Evolutionary conservation across 2,113 vertebrate genomes (phyloP).

Genomic region (Oplegnathus fasciatus): DNA sequence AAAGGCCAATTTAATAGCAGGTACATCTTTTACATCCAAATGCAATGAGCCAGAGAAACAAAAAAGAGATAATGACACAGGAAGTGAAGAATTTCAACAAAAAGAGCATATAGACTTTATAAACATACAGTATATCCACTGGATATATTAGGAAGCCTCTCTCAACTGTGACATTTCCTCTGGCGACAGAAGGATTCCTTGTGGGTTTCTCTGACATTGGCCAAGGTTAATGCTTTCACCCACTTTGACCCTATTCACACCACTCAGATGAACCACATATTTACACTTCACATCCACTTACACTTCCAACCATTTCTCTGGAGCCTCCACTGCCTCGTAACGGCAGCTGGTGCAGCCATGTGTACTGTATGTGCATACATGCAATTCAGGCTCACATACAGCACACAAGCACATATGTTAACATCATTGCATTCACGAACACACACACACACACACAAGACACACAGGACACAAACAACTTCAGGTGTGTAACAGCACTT

Average conservation of each 20-base stretch:
- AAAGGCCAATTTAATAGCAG: not conserved
- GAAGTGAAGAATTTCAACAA: not conserved
- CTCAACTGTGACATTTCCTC: conserved; percentile 26
- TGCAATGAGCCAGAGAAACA: not conserved
- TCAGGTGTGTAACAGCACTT: conserved; percentile 13
- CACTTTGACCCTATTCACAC: not conserved
- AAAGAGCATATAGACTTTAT: no score
- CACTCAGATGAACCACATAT: conserved; percentile 21
- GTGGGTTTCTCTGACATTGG: conserved; percentile 29
- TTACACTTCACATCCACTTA: conserved; percentile 27
- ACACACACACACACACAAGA: not conserved
- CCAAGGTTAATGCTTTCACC: conserved; percentile 35
- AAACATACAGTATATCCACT: not conserved
- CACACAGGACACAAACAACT: conserved; percentile 6
- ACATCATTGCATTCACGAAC: not conserved
- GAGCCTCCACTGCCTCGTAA: not conserved
- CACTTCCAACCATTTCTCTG: conserved; percentile 10
- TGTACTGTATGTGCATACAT: not conserved
- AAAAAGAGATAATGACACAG: not conserved
- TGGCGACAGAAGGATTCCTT: conserved; percentile 14
- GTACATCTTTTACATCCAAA: not conserved
- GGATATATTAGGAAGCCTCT: not conserved
- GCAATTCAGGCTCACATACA: not conserved
- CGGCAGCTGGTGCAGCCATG: not conserved
- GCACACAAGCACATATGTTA: not conserved